Base-by-base conservation (phyloP, 2,888 invertebrate genomes). In the Pseudanteris insignis region DNA sequence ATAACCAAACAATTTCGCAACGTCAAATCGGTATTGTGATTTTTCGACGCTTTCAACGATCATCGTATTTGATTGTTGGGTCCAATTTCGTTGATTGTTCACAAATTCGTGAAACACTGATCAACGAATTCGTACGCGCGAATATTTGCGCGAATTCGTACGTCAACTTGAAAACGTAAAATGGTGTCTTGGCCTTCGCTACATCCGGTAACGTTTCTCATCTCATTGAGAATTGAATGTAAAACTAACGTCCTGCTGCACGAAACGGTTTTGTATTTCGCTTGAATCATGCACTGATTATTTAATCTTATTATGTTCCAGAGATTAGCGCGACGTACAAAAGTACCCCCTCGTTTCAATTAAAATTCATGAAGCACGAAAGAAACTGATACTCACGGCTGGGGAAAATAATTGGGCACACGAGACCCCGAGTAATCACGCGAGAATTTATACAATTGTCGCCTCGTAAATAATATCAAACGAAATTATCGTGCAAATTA, bases 361-460 rank as follows among this genome's bases (percentile, higher is more conserved):
- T 58, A 58, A 51, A 58, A 58, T 51, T 46, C 58, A 58, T 58
- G 50, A 51, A 34, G 40, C 51, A 30, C 44, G 58, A 58, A 58
- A 51, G 58, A 58, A 50, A 51, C 51, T 58, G 58, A 58, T 46
- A 51, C 50, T 32, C 15, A 8, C 9, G 26, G 21, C 32, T n/a
- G 36, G 11, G 48, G 44, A 57, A 50, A 57, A 57, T 57, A 57
- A 36, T 37, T 36, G 41, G 26, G 10, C 34, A 12, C 11, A 9
- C 47, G 41, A 41, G 41, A 36, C 47, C 55, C 30, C 2, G 26
- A 7, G 40, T 57, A 57, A 57, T 57, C 48, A 40, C 47, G 34
- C 43, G 41, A 48, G n/a, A n/a, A 48, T 48, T 57, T 57, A 48
- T 48, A 48, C 30, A 38, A 36, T 55, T 34, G 44, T 5, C 3